Conservation (phyloP, 2,113 vertebrate genomes). For the Myanophis thanlyinensis region DNA sequence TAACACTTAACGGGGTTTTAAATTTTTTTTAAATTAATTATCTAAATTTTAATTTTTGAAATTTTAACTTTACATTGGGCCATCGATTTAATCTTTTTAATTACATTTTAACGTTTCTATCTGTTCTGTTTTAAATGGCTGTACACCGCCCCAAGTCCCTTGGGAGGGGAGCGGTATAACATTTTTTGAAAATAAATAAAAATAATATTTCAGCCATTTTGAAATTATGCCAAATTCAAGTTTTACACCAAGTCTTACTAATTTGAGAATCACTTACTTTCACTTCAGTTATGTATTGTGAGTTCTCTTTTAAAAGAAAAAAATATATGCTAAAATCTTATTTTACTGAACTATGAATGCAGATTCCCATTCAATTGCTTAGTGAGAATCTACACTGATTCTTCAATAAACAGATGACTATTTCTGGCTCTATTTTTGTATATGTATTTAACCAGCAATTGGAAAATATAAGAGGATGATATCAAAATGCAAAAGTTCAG, state of each 20-base stretch:
- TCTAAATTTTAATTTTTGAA: too few species aligned
- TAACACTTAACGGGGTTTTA: too few species aligned
- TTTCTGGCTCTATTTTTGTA: not conserved
- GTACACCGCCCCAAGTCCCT: too few species aligned
- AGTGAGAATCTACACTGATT: not conserved
- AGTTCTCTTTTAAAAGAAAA: not conserved
- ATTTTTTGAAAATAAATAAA: too few species aligned
- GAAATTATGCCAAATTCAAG: not conserved
- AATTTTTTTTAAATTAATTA: too few species aligned
- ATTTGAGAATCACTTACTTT: not conserved
- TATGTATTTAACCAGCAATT: not conserved
- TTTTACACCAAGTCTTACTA: not conserved
- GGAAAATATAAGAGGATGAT: conserved; percentile 15
- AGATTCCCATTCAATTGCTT: not conserved
- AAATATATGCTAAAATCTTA: not conserved
- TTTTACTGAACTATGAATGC: not conserved
- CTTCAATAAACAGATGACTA: not conserved
- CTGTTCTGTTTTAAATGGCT: too few species aligned
- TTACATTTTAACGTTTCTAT: too few species aligned
- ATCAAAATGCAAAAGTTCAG: not conserved
- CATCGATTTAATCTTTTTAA: too few species aligned
- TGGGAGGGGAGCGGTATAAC: too few species aligned
- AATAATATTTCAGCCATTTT: not conserved
- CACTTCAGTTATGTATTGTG: not conserved
- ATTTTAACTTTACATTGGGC: too few species aligned